Conservation (phyloP, 1,140 invertebrate genomes). For the Atopsyche davidsoni region DNA sequence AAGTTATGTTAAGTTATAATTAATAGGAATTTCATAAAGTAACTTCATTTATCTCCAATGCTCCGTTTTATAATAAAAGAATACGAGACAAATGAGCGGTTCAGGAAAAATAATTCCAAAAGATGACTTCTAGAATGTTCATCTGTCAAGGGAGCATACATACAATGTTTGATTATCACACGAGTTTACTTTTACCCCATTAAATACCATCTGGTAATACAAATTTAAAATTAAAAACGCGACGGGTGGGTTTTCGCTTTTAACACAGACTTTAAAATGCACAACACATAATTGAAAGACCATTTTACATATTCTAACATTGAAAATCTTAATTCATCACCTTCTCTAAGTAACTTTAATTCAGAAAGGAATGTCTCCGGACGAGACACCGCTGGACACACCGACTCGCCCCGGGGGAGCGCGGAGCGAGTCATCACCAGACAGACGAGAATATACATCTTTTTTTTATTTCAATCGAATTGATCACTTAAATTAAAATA, state of each 20-base stretch:
- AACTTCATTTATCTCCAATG: too few species aligned
- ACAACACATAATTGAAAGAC: slow-evolving; percentile 28
- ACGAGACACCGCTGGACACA: background rate
- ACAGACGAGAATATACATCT: too few species aligned
- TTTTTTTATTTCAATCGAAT: too few species aligned
- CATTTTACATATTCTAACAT: slow-evolving; percentile 24
- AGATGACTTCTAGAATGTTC: too few species aligned
- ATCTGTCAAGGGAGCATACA: slow-evolving; percentile 16
- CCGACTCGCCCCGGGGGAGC: background rate
- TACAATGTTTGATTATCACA: slow-evolving; percentile 8
- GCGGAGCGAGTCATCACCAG: too few species aligned
- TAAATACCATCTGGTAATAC: slow-evolving; percentile 12
- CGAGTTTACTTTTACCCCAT: slow-evolving; percentile 16
- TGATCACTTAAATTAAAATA: too few species aligned
- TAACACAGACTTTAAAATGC: slow-evolving; percentile 18
- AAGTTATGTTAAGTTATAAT: too few species aligned
- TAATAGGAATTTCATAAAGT: too few species aligned
- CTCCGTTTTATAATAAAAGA: too few species aligned
- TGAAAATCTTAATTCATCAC: slow-evolving; percentile 19
- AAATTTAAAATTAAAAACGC: slow-evolving; percentile 8
- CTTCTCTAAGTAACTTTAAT: slow-evolving; percentile 17
- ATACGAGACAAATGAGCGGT: too few species aligned
- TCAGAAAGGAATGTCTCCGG: slow-evolving; percentile 28
- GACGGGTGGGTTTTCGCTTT: slow-evolving; percentile 14
- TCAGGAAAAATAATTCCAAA: too few species aligned